Percentiles rank a stretch among this genome's conserved stretches.
phyloP scores from a whole-genome alignment of 1,140 invertebrate species.

The Pectinophora gossypiella region DNA sequence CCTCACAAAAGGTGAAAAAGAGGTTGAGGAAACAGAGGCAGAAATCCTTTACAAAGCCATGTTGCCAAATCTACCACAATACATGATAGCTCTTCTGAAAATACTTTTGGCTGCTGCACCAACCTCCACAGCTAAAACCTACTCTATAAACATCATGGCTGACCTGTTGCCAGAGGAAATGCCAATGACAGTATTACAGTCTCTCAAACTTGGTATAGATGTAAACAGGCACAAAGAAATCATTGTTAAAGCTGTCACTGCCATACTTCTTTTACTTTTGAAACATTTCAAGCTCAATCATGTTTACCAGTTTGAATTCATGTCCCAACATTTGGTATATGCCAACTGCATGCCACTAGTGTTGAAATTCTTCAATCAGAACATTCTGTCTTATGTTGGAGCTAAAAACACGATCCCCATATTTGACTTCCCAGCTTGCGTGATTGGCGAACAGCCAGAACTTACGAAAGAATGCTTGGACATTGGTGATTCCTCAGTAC shows the following conservation, averaged over 20 bases:
- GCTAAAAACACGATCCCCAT: constrained; percentile 96
- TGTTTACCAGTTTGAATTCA: constrained; percentile 99
- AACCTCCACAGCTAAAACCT: constrained; percentile 98
- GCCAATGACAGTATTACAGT: constrained; percentile 97
- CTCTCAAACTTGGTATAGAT: constrained; percentile 97
- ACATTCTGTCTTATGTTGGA: constrained; percentile 96
- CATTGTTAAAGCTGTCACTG: constrained; percentile 98
- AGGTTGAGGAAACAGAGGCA: constrained; percentile 85
- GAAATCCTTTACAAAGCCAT: constrained; percentile 95
- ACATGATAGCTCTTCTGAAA: constrained; percentile 98
- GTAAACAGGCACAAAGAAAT: constrained; percentile 99
- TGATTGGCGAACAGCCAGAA: constrained; percentile 97
- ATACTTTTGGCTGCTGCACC: constrained; percentile 97
- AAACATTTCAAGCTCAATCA: constrained; percentile 99
- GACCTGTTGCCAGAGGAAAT: constrained; percentile 98
- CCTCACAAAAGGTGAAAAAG: constrained; percentile 83
- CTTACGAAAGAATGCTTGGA: constrained; percentile 95
- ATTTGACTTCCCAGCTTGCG: constrained; percentile 96
- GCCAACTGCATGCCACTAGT: constrained; percentile 99
- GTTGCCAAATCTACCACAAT: constrained; percentile 94
- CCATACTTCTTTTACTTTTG: constrained; percentile 92
- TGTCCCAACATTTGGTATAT: constrained; percentile 99
- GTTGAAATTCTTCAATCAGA: constrained; percentile 99
- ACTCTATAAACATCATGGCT: constrained; percentile 98
- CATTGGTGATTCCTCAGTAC: constrained; percentile 87